Conservation (phyloP, 1,140 invertebrate species). For the Belonocnema kinseyi region DNA sequence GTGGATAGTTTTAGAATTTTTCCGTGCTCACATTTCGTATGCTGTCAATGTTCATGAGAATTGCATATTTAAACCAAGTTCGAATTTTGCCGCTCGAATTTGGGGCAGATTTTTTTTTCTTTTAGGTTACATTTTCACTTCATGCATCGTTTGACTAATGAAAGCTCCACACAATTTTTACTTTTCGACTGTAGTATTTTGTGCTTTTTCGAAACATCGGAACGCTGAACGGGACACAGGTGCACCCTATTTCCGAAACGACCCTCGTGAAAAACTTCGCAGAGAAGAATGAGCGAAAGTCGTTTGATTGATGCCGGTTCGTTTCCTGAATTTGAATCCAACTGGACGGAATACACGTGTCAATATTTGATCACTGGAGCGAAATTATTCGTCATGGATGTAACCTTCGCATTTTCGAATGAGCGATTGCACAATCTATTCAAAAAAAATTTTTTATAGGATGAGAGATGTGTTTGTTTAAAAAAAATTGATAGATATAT, state of each 20-base stretch:
- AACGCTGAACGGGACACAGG: conserved; percentile 9
- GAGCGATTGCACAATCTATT: not conserved
- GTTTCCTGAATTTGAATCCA: conserved; percentile 21
- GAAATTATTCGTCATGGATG: conserved; percentile 28
- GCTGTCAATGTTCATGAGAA: too few relatives aligned
- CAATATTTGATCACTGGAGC: conserved; percentile 23
- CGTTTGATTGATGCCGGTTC: conserved; percentile 18
- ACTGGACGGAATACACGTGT: conserved; percentile 19
- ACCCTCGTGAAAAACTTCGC: conserved; percentile 12
- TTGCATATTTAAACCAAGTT: too few relatives aligned
- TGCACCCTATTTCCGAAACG: conserved; percentile 19
- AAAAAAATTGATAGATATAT: not conserved
- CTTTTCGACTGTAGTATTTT: conserved; percentile 1
- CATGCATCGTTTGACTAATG: not conserved
- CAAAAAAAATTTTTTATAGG: not conserved
- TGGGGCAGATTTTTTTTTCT: not conserved
- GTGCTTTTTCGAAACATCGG: conserved; percentile 14
- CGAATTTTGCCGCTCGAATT: not conserved
- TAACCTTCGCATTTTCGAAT: conserved; percentile 19
- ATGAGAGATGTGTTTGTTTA: not conserved
- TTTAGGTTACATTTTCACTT: conserved; percentile 6
- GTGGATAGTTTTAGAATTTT: too few relatives aligned
- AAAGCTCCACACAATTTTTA: not conserved
- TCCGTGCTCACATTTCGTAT: too few relatives aligned
- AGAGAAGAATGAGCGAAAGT: conserved; percentile 27